Evolutionary conservation across 1,140 invertebrate species (phyloP), one percentile per base, ranked within the genome.

Genomic region (Drosophila baimaii): DNA sequence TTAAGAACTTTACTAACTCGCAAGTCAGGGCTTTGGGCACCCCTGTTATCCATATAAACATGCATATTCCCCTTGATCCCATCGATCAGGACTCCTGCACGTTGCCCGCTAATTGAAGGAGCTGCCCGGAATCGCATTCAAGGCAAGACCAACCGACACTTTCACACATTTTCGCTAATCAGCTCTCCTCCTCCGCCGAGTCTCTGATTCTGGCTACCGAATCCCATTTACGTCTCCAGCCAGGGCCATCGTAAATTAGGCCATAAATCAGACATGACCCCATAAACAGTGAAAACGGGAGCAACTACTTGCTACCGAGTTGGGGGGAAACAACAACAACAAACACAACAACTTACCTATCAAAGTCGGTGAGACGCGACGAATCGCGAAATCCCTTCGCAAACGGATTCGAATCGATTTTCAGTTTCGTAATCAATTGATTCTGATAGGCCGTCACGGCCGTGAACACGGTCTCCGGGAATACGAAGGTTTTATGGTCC

Each of bases 361-460:
- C 97, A 93, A 98, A 97, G 92, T 99, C 98, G 69, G 97, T 98
- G 73, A 99, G 95, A 91, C 98, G 95, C 49, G 97, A 98, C 64
- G 98, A 98, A 93, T 98, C 97, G 66, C 97, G 94, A 93, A 98
- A 98, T 79, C 97, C 97, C 93, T 98, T 98, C 31, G 97, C 97
- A 92, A 98, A 98, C 74, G 97, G 97, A 94, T 98, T 98, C 93
- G 97, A 97, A 94, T 98, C 97, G 92, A 98, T 98, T 94, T 98
- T 98, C 92, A 98, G 93, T 93, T 98, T 98, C 51, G 97, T 98
- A 91, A 98, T 98, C 94, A 98, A 94, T 94, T 98, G 98, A 93
- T 98, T 99, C 94, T 99, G 98, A 94, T 99, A 99, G 62, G 98
- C 98, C 58, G 98, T 99, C 57, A 99, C 98, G 44, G 98, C 98